Evolutionary conservation across 2,797 vertebrate species (phyloP), one percentile per base, ranked within the genome.

Genomic region (Perdix hodgsoniae): DNA sequence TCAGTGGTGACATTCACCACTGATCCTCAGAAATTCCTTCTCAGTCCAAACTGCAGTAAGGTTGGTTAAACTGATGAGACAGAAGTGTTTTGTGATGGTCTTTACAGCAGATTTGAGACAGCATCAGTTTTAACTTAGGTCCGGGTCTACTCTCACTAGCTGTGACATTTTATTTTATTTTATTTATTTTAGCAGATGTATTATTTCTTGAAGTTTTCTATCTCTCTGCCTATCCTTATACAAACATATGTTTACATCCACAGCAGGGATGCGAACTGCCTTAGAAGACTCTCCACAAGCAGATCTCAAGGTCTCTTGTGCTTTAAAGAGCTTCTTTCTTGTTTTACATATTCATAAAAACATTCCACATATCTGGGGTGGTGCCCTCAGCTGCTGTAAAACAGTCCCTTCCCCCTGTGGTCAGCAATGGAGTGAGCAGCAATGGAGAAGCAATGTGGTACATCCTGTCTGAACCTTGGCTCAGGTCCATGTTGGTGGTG

Each of bases 1-100:
- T 52, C n/a, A 63, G 21, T 10, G 44, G 23, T 10, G 19, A 17
- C 0, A 0, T 66, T 87, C 33, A 39, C 5, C 0, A 3, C 14
- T 6, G 14, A 83, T 14, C 12, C 17, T 59, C 35, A 45, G 42
- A 85, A 82, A 65, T 35, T 8, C 5, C 6, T 31, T 22, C 35
- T 56, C 13, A 35, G 6, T 40, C 26, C 47, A 74, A 85, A 59
- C 3, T 73, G 35, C 6, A 24, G 6, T n/a, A 19, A 57, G 1
- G 0, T 47, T 74, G 64, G 8, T 49, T 17, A 54, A 23, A 42
- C 15, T 3, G 0, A n/a, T 42, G 26, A 76, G 14, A 73, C 7
- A 44, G 3, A 69, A 29, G 4, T 50, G 61, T 61, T 40, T 7
- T 37, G 14, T n/a, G 2, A 57, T 65, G 12, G 11, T 39, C 29